A percentile compares a stretch with the other conserved stretches of the same genome.
Conservation (phyloP, 2,113 vertebrate genomes). For the Empidonax alnorum region DNA sequence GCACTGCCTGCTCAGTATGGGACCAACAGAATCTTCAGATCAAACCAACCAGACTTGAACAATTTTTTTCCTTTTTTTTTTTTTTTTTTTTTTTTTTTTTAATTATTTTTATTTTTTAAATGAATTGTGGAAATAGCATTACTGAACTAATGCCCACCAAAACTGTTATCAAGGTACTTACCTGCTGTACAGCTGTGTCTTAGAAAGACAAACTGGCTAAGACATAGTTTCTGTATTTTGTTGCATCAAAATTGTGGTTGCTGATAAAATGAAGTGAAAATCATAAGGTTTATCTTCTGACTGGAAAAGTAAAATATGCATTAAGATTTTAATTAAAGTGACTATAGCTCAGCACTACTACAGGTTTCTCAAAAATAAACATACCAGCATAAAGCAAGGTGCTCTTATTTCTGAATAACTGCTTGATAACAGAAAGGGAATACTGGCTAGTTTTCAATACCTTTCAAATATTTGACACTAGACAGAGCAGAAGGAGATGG, state of each 20-base stretch:
- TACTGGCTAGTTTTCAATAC: not conserved
- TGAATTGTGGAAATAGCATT: not conserved
- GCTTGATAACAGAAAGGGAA: not conserved
- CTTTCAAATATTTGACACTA: not conserved
- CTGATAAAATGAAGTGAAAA: not conserved
- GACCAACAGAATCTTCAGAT: conserved; percentile 26
- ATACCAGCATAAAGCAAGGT: not conserved
- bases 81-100: not conserved
- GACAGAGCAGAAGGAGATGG: not conserved
- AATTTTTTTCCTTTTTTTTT: not conserved
- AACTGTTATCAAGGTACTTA: conserved; percentile 42
- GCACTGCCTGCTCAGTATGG: conserved; percentile 38
- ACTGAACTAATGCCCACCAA: conserved; percentile 11
- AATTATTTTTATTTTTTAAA: not conserved
- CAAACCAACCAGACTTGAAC: conserved; percentile 32
- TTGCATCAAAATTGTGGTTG: not conserved
- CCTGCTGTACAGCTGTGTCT: conserved; percentile 1
- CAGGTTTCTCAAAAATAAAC: not conserved
- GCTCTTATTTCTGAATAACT: not conserved
- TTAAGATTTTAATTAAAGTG: not conserved
- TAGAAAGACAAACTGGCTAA: not conserved
- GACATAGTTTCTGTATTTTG: not conserved
- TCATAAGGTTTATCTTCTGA: not conserved
- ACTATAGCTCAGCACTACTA: not conserved
- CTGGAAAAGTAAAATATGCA: not conserved